Evolutionary conservation across 2,113 vertebrate species (phyloP), one percentile per base, ranked within the genome.

Genomic region (Hylia prasina): DNA sequence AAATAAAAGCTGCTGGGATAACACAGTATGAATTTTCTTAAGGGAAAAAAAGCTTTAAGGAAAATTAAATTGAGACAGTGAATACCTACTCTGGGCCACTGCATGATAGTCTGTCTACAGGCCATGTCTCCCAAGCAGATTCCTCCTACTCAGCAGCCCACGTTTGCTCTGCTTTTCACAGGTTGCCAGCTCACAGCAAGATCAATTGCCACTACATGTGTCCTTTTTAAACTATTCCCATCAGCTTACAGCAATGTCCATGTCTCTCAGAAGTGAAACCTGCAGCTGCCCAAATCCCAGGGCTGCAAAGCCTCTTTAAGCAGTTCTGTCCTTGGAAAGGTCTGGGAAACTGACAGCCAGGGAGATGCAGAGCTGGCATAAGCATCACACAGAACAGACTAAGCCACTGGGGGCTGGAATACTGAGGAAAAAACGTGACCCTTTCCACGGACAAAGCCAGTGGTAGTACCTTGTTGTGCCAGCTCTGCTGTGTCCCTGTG

Each of bases 181-280:
- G 27, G 9, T 24, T 83, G 40, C 20, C 47, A 56, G 27, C 31
- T 84, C 65, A 33, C 51, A 54, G 35, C 13, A 19, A 28, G 63
- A 30, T 17, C 31, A 39, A 11, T 35, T 2, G 1, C 21, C 42
- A 8, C 56, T 33, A 16, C 17, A 11, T 1, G 8, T 50, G 39
- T 50, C 42, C 21, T 50, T 79, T 70, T 20, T 0, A 53, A 84
- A 45, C 11, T 35, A 11, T n/a, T 64, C 60, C 60, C 45, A 23
- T 33, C 37, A 50, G 11, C 37, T 53, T 50, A 48, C 10, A 70
- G 35, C 42, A 82, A 40, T 13, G n/a, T 3, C 1, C 33, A 21
- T 0, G 0, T 71, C 28, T 54, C 48, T 68, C 17, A 39, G 8
- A 53, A 57, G 69, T 0, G 3, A 73, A 37, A 56, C 6, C 23